Conservation (phyloP, 1,140 invertebrate species). For the Pentalonia nigronervosa region DNA sequence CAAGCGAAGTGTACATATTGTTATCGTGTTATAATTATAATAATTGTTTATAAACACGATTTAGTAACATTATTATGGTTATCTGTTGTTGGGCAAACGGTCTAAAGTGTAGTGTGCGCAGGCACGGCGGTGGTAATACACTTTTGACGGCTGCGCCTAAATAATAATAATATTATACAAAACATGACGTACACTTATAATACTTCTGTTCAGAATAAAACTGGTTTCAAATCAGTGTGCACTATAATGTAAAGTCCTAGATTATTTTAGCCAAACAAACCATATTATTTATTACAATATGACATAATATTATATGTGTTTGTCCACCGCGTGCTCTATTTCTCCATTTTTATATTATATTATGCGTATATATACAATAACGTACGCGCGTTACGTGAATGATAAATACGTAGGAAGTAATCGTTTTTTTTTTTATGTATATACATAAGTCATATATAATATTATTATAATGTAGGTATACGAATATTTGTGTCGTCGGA, state of each 20-base stretch:
- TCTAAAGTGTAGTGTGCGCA: background rate
- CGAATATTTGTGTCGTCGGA: background rate
- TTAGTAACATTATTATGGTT: background rate
- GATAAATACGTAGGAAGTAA: constrained; percentile 3
- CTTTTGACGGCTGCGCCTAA: background rate
- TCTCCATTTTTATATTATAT: background rate
- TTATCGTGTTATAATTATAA: background rate
- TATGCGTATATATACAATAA: background rate
- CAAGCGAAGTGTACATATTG: background rate
- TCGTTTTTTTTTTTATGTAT: background rate
- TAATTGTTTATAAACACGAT: background rate
- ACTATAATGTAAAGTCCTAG: background rate
- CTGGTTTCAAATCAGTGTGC: background rate
- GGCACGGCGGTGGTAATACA: background rate
- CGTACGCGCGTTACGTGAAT: background rate
- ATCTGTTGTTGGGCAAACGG: background rate
- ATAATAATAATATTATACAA: background rate
- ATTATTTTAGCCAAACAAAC: background rate
- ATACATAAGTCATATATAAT: background rate
- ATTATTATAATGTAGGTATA: background rate
- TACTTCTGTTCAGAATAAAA: background rate
- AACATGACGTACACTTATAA: background rate
- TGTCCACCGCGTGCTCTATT: background rate
- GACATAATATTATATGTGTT: background rate
- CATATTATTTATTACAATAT: background rate